A percentile compares a stretch with the other conserved stretches of the same genome.
phyloP scores from a whole-genome alignment of 2,113 vertebrate genomes.

The Mirounga angustirostris region DNA sequence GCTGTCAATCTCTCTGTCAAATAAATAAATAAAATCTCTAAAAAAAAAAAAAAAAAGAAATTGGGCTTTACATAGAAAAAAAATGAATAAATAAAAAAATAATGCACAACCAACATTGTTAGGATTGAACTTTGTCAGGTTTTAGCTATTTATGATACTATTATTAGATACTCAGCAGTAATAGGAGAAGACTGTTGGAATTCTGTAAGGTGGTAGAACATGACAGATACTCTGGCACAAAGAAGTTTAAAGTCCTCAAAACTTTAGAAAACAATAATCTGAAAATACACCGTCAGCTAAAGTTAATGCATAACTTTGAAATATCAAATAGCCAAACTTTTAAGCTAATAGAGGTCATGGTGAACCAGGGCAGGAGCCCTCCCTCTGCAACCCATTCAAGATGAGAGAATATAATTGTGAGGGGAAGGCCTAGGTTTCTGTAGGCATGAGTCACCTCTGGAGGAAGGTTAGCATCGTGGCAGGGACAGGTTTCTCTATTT shows the following conservation, averaged over 20 bases:
- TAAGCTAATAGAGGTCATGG: too few relatives aligned
- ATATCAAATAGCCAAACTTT: neutral
- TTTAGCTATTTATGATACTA: neutral
- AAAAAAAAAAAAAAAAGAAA: neutral
- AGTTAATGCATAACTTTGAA: neutral
- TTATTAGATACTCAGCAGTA: neutral
- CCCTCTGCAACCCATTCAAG: neutral
- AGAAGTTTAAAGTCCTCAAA: neutral
- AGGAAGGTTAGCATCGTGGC: neutral
- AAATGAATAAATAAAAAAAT: neutral
- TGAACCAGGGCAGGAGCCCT: neutral
- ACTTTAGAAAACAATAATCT: neutral
- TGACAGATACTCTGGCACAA: neutral
- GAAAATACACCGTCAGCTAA: neutral
- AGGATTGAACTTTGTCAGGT: neutral
- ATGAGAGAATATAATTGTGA: neutral
- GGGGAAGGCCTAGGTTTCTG: neutral
- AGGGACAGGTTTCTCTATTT: neutral
- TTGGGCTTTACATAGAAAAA: neutral
- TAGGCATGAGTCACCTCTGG: neutral
- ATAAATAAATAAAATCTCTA: too few relatives aligned
- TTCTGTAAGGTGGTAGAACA: neutral
- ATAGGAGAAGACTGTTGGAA: neutral
- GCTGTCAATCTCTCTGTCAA: too few relatives aligned
- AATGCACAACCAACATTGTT: neutral